phyloP scores from a whole-genome alignment of 2,797 vertebrate species.

The Dendrocincla fuliginosa region DNA sequence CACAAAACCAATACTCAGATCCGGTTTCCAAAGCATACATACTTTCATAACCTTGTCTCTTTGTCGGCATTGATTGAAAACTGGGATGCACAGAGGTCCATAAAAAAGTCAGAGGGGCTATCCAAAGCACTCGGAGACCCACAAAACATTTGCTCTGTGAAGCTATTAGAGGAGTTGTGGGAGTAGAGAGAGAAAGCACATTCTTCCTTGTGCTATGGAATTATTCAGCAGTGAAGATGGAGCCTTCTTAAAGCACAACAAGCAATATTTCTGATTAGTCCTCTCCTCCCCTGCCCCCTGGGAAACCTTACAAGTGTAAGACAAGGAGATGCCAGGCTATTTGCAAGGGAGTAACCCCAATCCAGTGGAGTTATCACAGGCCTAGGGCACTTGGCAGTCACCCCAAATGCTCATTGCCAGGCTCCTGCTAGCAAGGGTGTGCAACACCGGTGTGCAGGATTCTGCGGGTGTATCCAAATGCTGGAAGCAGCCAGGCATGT shows the following conservation, averaged over 20 bases:
- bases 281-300: not conserved
- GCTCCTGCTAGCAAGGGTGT: not conserved
- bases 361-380: not conserved
- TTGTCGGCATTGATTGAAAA: slow-evolving; percentile 11
- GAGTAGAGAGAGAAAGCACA: not conserved
- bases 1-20: slow-evolving; percentile 21
- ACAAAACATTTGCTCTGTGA: not conserved
- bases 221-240: not conserved
- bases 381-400: not conserved
- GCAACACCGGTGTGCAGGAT: accelerated
- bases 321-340: not conserved
- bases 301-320: not conserved
- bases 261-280: not conserved
- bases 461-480: accelerated
- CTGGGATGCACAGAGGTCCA: not conserved
- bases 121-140: not conserved
- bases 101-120: not conserved
- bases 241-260: not conserved
- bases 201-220: not conserved
- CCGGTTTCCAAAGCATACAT: not conserved
- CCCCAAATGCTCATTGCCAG: not conserved
- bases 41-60: slow-evolving; percentile 28
- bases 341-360: not conserved
- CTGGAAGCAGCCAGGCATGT: not conserved
- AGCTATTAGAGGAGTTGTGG: not conserved